These are phyloP conservation scores for Drosophila kokeensis DNA, from an alignment of 2,888 invertebrate species.

Conservation along the genomic window DNA sequence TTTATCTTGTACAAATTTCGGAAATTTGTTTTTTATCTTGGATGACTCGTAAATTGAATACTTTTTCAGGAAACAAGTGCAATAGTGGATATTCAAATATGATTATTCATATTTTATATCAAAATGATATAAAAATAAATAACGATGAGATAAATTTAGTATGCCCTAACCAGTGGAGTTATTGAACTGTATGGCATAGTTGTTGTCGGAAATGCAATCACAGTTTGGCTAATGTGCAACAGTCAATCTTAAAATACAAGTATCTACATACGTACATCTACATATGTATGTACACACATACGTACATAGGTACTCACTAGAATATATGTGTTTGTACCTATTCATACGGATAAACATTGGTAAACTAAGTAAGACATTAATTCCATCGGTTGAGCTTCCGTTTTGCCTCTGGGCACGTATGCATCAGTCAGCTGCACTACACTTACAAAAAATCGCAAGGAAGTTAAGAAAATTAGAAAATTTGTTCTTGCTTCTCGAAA, in stretches of 20 bases:
- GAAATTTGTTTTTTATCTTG: not conserved
- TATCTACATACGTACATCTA: not conserved
- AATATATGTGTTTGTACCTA: conserved; percentile 9
- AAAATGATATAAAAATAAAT: not conserved
- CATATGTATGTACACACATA: not conserved
- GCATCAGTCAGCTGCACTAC: conserved; percentile 26
- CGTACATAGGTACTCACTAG: not conserved
- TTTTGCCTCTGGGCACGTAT: conserved; percentile 8
- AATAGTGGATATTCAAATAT: not conserved
- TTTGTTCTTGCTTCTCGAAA: not conserved
- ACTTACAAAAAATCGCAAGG: not conserved
- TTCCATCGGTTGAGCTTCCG: conserved; percentile 62
- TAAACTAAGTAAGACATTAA: conserved; percentile 72
- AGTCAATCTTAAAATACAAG: conserved; percentile 2
- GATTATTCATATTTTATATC: not conserved
- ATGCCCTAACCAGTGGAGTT: conserved; percentile 1
- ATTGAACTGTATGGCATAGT: conserved; percentile 11
- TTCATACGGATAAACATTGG: conserved; percentile 28
- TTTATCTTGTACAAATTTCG: no score
- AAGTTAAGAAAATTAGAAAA: not conserved
- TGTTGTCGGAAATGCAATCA: conserved; percentile 52
- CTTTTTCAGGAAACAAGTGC: not conserved
- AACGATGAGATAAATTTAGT: not conserved
- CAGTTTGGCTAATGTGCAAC: conserved; percentile 35
- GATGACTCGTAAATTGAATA: not conserved